A percentile compares a stretch with the other conserved stretches of the same genome.
These are phyloP conservation scores for Fukomys damarensis DNA, from an alignment of 2,113 vertebrate genomes.

Conservation along the genomic window DNA sequence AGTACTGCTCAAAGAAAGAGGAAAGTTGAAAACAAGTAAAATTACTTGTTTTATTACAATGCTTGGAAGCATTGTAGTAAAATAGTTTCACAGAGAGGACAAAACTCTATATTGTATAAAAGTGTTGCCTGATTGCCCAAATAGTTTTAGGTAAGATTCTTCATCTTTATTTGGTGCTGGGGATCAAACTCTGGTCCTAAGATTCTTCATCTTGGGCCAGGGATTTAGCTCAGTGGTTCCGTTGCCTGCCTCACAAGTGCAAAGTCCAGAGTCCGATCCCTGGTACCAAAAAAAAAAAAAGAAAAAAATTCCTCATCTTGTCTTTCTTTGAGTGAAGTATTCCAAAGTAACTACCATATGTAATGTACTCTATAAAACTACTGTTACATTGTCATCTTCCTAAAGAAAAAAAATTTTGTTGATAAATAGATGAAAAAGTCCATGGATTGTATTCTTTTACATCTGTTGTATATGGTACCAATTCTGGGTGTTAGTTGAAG, in stretches of 20 bases:
- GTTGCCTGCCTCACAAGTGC: no score
- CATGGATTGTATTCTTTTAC: not conserved
- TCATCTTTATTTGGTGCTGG: no score
- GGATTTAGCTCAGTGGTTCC: no score
- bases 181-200: no score
- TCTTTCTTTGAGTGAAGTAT: slow-evolving; percentile 38
- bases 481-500: not conserved
- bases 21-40: slow-evolving; percentile 52
- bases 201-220: no score
- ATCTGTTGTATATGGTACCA: not conserved
- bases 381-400: not conserved
- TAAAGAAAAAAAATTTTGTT: slow-evolving; percentile 58
- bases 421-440: slow-evolving; percentile 13
- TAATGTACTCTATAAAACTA: not conserved
- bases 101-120: not conserved
- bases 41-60: no score
- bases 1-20: not conserved
- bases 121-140: not conserved
- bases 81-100: slow-evolving; percentile 8
- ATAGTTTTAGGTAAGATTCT: not conserved
- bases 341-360: not conserved
- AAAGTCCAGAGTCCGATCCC: no score
- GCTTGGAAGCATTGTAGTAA: slow-evolving; percentile 11
- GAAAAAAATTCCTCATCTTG: not conserved
- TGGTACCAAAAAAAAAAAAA: no score